Conservation (phyloP, 2,888 invertebrate genomes). For the Tenthredo notha region DNA sequence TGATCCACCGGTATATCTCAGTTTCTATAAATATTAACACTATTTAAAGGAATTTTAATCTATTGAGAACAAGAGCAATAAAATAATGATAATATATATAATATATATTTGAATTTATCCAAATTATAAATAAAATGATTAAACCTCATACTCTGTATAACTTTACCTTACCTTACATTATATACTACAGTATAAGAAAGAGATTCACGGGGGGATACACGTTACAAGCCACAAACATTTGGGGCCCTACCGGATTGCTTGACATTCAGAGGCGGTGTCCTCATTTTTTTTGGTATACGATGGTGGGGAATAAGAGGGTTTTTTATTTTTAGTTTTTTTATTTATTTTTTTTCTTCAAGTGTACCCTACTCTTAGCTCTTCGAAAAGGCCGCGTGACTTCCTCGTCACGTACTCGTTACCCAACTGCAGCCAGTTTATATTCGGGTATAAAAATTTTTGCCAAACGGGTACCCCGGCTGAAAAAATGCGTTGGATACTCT, state of each 20-base stretch:
- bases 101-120: background rate
- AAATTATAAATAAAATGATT: background rate
- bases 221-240: conserved; percentile 40
- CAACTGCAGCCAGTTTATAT: conserved; percentile 8
- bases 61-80: background rate
- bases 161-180: background rate
- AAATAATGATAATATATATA: background rate
- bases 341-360: background rate
- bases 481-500: background rate
- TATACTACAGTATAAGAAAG: background rate
- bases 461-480: background rate
- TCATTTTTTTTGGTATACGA: conserved; percentile 31
- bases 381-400: conserved; percentile 38
- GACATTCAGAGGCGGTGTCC: conserved; percentile 44
- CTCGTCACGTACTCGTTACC: conserved; percentile 37
- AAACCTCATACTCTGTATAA: background rate
- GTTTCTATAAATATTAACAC: conserved; percentile 8
- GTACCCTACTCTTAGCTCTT: conserved; percentile 41
- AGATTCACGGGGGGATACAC: conserved; percentile 2
- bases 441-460: background rate
- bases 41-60: background rate
- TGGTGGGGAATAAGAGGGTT: background rate
- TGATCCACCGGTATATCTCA: background rate
- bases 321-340: conserved; percentile 22
- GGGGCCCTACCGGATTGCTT: conserved; percentile 40